Evolutionary conservation across 2,888 invertebrate genomes (phyloP).

Genomic region (Thymelicus lineola): DNA sequence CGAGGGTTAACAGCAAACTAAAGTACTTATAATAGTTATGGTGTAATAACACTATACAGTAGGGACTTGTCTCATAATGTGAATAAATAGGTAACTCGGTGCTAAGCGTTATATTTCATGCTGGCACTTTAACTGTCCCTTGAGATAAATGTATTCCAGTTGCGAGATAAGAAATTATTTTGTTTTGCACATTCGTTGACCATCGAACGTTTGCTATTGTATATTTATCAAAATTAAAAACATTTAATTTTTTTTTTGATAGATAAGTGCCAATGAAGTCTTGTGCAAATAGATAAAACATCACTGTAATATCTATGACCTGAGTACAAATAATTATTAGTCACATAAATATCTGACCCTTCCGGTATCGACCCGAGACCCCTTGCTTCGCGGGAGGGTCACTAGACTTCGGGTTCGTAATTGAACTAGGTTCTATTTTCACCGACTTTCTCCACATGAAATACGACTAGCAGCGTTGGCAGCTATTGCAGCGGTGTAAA

Average conservation of each 20-base stretch:
- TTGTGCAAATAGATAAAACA: too few species aligned
- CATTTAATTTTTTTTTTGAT: too few species aligned
- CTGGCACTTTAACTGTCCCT: conserved; percentile 24
- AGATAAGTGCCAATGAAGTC: too few species aligned
- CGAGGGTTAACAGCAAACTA: neutral
- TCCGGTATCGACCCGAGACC: too few species aligned
- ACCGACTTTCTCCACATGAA: conserved; percentile 47
- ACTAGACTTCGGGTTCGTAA: neutral
- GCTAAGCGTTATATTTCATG: conserved; percentile 22
- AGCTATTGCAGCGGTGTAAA: conserved; percentile 39
- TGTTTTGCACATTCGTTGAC: neutral
- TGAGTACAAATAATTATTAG: too few species aligned
- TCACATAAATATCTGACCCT: too few species aligned
- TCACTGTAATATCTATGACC: too few species aligned
- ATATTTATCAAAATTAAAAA: neutral
- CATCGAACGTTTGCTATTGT: neutral
- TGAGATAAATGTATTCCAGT: neutral
- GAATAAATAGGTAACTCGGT: conserved; percentile 25
- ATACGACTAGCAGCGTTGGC: conserved; percentile 43
- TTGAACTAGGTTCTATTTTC: neutral
- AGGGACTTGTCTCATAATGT: conserved; percentile 22
- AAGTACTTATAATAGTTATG: conserved; percentile 5
- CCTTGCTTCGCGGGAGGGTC: too few species aligned
- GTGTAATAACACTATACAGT: conserved; percentile 7
- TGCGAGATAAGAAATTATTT: conserved; percentile 1